Evolutionary conservation across 2,797 vertebrate genomes (phyloP).

Genomic region (Rhinichthys osculus): DNA sequence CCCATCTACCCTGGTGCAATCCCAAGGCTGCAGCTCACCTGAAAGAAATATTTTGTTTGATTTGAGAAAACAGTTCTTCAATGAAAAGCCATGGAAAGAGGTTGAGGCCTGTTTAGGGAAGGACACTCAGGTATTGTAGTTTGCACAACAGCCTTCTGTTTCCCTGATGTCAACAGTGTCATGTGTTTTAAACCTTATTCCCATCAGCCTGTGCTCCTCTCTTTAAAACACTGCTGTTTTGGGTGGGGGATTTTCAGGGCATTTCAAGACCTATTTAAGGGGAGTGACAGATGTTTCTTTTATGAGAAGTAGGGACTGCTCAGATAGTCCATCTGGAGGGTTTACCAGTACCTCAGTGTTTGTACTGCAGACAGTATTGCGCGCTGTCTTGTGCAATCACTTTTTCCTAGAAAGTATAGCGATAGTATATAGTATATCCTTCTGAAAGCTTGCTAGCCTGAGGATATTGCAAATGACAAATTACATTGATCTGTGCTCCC

Average conservation of each 20-base stretch:
- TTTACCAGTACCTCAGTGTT: not conserved
- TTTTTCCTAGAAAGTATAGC: not conserved
- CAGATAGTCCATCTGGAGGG: constrained; percentile 27
- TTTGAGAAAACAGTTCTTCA: not conserved
- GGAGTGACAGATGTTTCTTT: constrained; percentile 24
- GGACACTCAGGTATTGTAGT: not conserved
- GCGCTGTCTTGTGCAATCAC: not conserved
- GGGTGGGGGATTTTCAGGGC: not conserved
- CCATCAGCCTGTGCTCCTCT: not conserved
- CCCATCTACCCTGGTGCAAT: not conserved
- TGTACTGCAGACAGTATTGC: not conserved
- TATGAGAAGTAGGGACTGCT: not conserved
- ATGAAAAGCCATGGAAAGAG: not conserved
- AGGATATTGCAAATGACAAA: not conserved
- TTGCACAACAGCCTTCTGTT: constrained; percentile 7
- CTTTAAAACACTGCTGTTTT: not conserved
- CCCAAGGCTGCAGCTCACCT: not conserved
- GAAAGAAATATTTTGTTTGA: not conserved
- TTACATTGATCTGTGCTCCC: not conserved
- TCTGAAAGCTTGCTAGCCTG: not conserved
- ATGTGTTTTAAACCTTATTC: not conserved
- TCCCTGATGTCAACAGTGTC: not conserved
- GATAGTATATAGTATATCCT: not conserved
- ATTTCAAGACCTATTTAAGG: not conserved
- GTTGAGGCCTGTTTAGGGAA: not conserved